A percentile compares a stretch with the other conserved stretches of the same genome.
Evolutionary conservation across 2,888 invertebrate species (phyloP).

Genomic region (Hemaris fuciformis): DNA sequence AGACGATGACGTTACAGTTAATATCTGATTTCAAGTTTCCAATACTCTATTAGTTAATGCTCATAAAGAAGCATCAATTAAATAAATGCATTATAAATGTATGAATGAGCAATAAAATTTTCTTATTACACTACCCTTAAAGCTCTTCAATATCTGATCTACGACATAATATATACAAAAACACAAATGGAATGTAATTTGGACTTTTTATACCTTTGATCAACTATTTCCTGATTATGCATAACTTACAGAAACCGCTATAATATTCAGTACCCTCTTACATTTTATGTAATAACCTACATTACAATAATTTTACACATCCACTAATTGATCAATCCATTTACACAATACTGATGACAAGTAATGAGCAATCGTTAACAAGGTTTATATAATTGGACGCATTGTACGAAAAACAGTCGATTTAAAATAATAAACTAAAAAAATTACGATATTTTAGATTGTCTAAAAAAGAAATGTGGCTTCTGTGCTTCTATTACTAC

Average conservation of each 20-base stretch:
- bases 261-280: constrained; percentile 77
- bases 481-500: background rate
- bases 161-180: constrained; percentile 64
- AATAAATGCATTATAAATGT: constrained; percentile 57
- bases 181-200: constrained; percentile 77
- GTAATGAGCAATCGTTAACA: constrained; percentile 53
- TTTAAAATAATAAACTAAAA: constrained; percentile 3
- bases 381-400: background rate
- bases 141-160: constrained; percentile 69
- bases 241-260: constrained; percentile 52
- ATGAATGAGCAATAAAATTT: constrained; percentile 68
- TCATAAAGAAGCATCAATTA: constrained; percentile 17
- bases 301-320: constrained; percentile 48
- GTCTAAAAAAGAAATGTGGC: background rate
- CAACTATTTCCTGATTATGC: constrained; percentile 53
- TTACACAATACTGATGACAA: constrained; percentile 64
- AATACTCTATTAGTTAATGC: background rate
- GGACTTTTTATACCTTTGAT: constrained; percentile 69
- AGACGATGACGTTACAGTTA: too few relatives aligned
- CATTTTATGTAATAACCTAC: constrained; percentile 23
- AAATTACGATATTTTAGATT: constrained; percentile 1
- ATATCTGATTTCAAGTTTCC: background rate
- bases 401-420: constrained; percentile 1
- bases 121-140: constrained; percentile 67
- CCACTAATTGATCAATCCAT: constrained; percentile 60